Evolutionary conservation across 2,797 vertebrate species (phyloP).

Genomic region (Argyrosomus regius): DNA sequence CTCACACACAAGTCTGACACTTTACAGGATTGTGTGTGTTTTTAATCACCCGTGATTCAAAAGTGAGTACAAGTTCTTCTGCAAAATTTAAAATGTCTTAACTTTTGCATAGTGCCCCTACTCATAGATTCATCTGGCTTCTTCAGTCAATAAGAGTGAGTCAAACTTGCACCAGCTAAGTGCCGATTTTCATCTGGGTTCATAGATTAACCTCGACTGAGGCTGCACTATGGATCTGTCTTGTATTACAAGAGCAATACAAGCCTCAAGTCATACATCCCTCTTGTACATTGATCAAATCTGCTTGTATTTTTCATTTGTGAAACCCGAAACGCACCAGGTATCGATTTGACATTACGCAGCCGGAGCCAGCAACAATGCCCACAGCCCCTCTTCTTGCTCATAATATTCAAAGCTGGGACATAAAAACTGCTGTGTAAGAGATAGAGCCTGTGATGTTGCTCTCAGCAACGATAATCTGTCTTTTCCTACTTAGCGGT

Average conservation of each 20-base stretch:
- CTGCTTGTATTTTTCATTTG: slow-evolving; percentile 81
- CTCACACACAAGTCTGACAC: slow-evolving; percentile 6
- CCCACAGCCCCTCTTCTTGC: slow-evolving; percentile 44
- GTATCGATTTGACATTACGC: slow-evolving; percentile 80
- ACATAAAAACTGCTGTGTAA: slow-evolving; percentile 56
- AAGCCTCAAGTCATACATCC: slow-evolving; percentile 72
- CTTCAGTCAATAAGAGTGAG: slow-evolving; percentile 47
- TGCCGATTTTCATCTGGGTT: slow-evolving; percentile 50
- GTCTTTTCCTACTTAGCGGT: slow-evolving; percentile 59
- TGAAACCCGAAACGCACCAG: slow-evolving; percentile 65
- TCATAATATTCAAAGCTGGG: slow-evolving; percentile 74
- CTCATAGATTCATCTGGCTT: slow-evolving; percentile 38
- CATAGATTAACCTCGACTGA: slow-evolving; percentile 56
- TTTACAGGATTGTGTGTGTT: slow-evolving; percentile 5
- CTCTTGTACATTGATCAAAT: slow-evolving; percentile 79
- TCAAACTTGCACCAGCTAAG: slow-evolving; percentile 38
- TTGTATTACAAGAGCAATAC: slow-evolving; percentile 52
- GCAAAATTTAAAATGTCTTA: slow-evolving; percentile 10
- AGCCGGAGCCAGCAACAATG: slow-evolving; percentile 59
- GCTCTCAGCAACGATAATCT: slow-evolving; percentile 62
- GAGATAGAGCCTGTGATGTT: slow-evolving; percentile 54
- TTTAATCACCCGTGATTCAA: slow-evolving; percentile 19
- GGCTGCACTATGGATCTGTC: slow-evolving; percentile 59
- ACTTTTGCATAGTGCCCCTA: not conserved
- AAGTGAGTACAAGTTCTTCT: not conserved